These are phyloP conservation scores for Cataglyphis altisquamis DNA, from an alignment of 2,888 invertebrate genomes.

Conservation along the genomic window DNA sequence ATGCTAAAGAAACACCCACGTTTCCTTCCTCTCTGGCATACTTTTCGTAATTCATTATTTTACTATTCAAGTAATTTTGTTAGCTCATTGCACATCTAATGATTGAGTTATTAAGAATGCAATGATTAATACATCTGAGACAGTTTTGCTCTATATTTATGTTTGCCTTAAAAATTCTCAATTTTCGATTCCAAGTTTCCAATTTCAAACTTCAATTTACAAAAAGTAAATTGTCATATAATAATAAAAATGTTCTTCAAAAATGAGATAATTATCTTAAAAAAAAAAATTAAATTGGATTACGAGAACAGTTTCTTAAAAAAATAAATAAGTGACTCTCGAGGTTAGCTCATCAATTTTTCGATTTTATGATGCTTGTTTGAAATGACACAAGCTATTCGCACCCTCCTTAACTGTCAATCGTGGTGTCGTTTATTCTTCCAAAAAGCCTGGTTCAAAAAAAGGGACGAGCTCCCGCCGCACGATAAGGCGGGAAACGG, in stretches of 20 bases:
- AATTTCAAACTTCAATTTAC: not conserved
- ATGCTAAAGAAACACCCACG: slow-evolving; percentile 25
- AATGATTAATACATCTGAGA: not conserved
- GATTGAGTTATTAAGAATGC: not conserved
- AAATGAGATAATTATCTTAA: not conserved
- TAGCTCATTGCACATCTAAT: slow-evolving; percentile 16
- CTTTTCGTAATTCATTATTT: slow-evolving; percentile 36
- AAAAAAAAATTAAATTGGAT: slow-evolving; percentile 4
- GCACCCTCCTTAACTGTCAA: slow-evolving; percentile 54
- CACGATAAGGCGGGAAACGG: slow-evolving; percentile 41
- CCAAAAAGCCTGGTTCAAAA: slow-evolving; percentile 36
- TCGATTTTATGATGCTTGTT: slow-evolving; percentile 42
- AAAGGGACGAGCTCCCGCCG: slow-evolving; percentile 33
- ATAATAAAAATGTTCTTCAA: not conserved
- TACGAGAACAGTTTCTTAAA: not conserved
- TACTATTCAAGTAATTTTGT: not conserved
- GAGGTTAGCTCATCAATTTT: slow-evolving; percentile 37
- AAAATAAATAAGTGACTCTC: not conserved
- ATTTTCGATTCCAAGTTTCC: not conserved
- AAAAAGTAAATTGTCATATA: not conserved
- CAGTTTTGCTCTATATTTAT: not conserved
- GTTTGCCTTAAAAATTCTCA: not conserved
- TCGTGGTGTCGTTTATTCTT: slow-evolving; percentile 50
- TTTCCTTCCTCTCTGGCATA: not conserved
- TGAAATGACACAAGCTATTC: slow-evolving; percentile 38